A percentile compares a stretch with the other conserved stretches of the same genome.
Evolutionary conservation across 2,113 vertebrate species (phyloP).

Genomic region (Oreamnos americanus): DNA sequence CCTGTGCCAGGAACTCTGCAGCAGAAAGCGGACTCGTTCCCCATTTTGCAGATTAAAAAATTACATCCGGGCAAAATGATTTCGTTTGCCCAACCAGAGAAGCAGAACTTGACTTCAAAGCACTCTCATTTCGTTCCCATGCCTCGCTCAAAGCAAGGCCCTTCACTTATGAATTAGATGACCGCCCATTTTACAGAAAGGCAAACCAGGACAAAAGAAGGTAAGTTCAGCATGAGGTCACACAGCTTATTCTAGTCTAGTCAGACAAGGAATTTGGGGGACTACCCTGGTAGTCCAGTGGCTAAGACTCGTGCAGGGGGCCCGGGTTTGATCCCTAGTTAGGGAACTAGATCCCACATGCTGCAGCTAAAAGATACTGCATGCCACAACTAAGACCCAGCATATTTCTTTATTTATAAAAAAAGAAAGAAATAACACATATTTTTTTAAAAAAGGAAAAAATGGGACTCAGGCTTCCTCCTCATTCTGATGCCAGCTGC

Average conservation of each 20-base stretch:
- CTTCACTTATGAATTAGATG: not conserved
- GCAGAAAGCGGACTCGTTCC: not conserved
- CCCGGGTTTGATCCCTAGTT: accelerated
- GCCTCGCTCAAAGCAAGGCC: not conserved
- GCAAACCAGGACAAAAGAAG: not conserved
- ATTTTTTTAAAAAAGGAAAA: not conserved
- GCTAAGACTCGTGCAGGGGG: not conserved
- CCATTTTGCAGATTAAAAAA: not conserved
- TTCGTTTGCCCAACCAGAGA: not conserved
- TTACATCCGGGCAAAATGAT: not conserved
- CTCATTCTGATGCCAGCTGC: not conserved
- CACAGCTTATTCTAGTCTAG: not conserved
- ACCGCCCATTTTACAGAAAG: not conserved
- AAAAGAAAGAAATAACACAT: not conserved
- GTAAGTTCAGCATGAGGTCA: not conserved
- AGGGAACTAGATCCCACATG: not conserved
- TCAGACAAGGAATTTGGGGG: not conserved
- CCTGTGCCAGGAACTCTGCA: not conserved
- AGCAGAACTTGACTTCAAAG: not conserved
- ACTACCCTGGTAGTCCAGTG: not conserved
- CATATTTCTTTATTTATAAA: not conserved
- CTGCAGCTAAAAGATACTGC: not conserved
- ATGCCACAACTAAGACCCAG: not conserved
- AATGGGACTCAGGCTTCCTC: not conserved
- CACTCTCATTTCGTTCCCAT: not conserved